Evolutionary conservation across 2,888 invertebrate species (phyloP).

Genomic region (Orthonevra nobilis): DNA sequence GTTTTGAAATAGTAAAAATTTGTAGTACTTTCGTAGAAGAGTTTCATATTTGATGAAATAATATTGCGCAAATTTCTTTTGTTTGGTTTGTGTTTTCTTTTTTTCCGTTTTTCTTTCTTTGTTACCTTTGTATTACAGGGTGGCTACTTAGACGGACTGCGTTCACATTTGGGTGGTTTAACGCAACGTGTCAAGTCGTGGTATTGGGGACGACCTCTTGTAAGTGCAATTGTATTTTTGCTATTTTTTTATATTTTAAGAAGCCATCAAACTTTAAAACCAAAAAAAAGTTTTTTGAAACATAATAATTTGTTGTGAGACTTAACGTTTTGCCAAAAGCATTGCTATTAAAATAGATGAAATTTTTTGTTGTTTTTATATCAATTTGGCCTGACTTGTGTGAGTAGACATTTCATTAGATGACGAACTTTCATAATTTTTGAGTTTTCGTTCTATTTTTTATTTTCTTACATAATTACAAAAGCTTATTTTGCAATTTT

Average conservation of each 20-base stretch:
- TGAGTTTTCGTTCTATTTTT: constrained; percentile 23
- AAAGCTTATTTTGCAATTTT: constrained; percentile 66
- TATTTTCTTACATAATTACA: too few species aligned
- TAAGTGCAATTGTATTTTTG: constrained; percentile 85
- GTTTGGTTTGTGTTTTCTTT: constrained; percentile 74
- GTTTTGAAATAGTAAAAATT: constrained; percentile 4
- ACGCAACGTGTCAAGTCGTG: constrained; percentile 98
- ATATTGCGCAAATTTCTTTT: constrained; percentile 66
- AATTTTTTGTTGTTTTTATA: constrained; percentile 45
- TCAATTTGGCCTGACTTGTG: constrained; percentile 63
- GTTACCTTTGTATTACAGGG: constrained; percentile 85
- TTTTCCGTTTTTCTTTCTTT: constrained; percentile 76
- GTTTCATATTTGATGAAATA: constrained; percentile 56
- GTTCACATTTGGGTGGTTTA: constrained; percentile 96
- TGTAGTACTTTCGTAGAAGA: constrained; percentile 43
- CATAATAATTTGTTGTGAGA: constrained; percentile 74
- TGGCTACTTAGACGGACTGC: constrained; percentile 95
- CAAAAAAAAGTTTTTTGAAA: constrained; percentile 48
- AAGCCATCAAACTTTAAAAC: constrained; percentile 55
- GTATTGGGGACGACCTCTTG: constrained; percentile 98
- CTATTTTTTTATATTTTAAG: constrained; percentile 60
- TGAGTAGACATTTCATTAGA: constrained; percentile 61
- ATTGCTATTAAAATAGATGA: constrained; percentile 64
- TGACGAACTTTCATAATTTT: constrained; percentile 42
- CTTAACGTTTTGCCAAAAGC: constrained; percentile 69